These are phyloP conservation scores for Leptinotarsa haldemani DNA, from an alignment of 2,888 invertebrate genomes.

Conservation along the genomic window DNA sequence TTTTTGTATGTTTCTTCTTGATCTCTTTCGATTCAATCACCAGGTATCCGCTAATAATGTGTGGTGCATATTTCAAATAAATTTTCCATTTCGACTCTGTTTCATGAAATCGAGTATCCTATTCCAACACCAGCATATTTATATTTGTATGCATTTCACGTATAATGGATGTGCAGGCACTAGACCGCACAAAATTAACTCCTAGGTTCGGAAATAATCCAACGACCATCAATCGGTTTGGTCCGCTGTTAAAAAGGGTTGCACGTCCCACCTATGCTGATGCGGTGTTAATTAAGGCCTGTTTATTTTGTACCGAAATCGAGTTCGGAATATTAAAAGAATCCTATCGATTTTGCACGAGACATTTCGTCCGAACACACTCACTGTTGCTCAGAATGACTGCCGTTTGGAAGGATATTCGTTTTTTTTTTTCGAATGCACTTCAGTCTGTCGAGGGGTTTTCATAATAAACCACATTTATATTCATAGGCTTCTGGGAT, in stretches of 20 bases:
- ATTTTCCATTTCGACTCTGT: slow-evolving; percentile 27
- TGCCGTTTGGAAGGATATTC: slow-evolving; percentile 12
- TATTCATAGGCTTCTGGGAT: slow-evolving; percentile 45
- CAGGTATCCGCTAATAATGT: too few relatives aligned
- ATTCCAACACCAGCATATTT: slow-evolving; percentile 40
- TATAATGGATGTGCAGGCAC: slow-evolving; percentile 42
- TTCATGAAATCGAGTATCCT: slow-evolving; percentile 34
- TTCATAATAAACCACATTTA: slow-evolving; percentile 43
- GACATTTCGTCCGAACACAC: slow-evolving; percentile 1
- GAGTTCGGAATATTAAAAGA: slow-evolving; percentile 55
- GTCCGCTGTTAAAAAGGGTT: slow-evolving; percentile 41
- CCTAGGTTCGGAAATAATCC: slow-evolving; percentile 15
- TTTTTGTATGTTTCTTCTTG: too few relatives aligned
- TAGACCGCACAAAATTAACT: slow-evolving; percentile 29
- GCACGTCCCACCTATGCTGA: slow-evolving; percentile 44
- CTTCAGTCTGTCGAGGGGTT: slow-evolving; percentile 16
- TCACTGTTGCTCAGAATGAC: background rate
- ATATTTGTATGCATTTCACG: slow-evolving; percentile 42
- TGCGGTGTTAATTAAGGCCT: slow-evolving; percentile 63
- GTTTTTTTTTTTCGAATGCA: slow-evolving; percentile 5
- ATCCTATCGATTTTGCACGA: slow-evolving; percentile 32
- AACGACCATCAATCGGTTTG: slow-evolving; percentile 29
- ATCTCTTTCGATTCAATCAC: too few relatives aligned
- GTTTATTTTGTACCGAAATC: slow-evolving; percentile 60
- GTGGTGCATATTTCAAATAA: background rate